phyloP scores from a whole-genome alignment of 2,797 vertebrate species.

The Paramormyrops hopkinsi region DNA sequence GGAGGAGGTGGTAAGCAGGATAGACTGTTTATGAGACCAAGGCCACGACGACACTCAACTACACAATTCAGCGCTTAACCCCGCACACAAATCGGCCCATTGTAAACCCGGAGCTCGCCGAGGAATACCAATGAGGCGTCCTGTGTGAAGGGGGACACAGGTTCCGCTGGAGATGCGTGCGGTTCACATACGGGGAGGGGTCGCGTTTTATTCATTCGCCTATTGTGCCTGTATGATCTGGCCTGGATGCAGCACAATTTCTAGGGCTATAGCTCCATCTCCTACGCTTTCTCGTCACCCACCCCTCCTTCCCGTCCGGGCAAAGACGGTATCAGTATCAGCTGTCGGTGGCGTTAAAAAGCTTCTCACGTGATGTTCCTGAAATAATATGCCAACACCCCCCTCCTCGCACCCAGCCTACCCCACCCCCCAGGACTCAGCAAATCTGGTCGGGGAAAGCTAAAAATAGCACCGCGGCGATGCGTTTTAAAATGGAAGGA shows the following conservation, averaged over 20 bases:
- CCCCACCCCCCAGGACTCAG: constrained; percentile 16
- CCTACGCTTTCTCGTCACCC: not conserved
- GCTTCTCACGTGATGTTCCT: constrained; percentile 38
- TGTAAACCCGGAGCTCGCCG: constrained; percentile 24
- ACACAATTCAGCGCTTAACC: constrained; percentile 10
- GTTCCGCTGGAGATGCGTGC: not conserved
- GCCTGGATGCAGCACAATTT: not conserved
- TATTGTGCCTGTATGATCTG: not conserved
- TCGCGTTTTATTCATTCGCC: not conserved
- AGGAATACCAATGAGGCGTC: constrained; percentile 23
- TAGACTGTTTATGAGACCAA: not conserved
- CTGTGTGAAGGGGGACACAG: not conserved
- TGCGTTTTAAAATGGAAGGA: not conserved
- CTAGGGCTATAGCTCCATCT: not conserved
- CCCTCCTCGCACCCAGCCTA: not conserved
- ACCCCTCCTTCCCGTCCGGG: not conserved
- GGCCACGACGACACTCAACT: not conserved
- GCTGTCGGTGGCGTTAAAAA: constrained; percentile 12
- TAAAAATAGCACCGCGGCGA: constrained; percentile 23
- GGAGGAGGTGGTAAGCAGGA: not conserved
- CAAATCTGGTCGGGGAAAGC: constrained; percentile 1
- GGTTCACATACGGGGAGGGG: not conserved
- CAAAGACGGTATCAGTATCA: not conserved
- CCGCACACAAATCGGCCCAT: constrained; percentile 14
- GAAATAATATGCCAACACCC: constrained; percentile 16